phyloP scores from a whole-genome alignment of 1,140 invertebrate species.

The Sitobion miscanthi region DNA sequence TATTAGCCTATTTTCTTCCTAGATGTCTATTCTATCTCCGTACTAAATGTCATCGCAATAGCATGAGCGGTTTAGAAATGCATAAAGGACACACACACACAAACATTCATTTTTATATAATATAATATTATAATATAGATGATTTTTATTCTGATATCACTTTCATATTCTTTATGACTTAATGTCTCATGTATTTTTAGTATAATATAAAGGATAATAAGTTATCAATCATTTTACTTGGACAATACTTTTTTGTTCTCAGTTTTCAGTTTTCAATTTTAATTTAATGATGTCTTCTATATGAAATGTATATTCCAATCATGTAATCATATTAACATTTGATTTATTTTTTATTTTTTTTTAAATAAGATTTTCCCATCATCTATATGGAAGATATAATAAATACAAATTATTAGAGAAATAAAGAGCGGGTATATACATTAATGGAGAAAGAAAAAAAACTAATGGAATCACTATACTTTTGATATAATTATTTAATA shows the following conservation, averaged over 20 bases:
- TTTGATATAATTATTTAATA: neutral
- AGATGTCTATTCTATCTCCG: too few relatives aligned
- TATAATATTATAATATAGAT: neutral
- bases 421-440: neutral
- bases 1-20: too few relatives aligned
- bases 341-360: neutral
- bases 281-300: neutral
- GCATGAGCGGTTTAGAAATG: too few relatives aligned
- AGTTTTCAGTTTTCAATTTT: too few relatives aligned
- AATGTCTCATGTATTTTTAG: neutral
- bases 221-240: neutral
- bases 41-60: too few relatives aligned
- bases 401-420: neutral
- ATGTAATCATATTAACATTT: neutral
- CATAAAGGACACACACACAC: too few relatives aligned
- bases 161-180: neutral
- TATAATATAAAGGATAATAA: neutral
- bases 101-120: too few relatives aligned
- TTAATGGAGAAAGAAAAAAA: neutral
- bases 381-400: neutral
- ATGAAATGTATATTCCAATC: neutral
- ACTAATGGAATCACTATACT: neutral
- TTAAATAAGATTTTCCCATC: neutral
- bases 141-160: neutral
- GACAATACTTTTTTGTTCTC: neutral